These are phyloP conservation scores for Atrina japonica DNA, from an alignment of 2,888 invertebrate species.

Conservation along the genomic window DNA sequence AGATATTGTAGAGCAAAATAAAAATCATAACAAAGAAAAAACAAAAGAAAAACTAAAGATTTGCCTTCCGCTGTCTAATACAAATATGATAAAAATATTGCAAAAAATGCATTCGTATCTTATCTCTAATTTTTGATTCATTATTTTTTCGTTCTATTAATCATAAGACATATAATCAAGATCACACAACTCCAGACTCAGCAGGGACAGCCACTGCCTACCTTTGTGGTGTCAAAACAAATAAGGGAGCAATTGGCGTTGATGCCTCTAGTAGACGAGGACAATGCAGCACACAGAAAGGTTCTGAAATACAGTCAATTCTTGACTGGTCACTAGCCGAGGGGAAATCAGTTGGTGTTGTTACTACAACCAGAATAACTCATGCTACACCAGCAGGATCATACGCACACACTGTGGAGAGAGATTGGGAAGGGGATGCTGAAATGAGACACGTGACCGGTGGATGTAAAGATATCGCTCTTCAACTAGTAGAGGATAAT, in stretches of 20 bases:
- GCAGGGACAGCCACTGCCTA: constrained; percentile 93
- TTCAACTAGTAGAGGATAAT: constrained; percentile 66
- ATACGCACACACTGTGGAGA: constrained; percentile 61
- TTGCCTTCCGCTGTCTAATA: no score
- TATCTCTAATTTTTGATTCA: no score
- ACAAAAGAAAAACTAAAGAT: no score
- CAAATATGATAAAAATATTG: no score
- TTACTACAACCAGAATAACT: constrained; percentile 67
- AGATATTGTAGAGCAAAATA: no score
- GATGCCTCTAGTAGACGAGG: constrained; percentile 85
- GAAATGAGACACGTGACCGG: constrained; percentile 39
- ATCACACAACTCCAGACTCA: constrained; percentile 94
- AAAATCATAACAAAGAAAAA: no score
- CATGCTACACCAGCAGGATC: constrained; percentile 67
- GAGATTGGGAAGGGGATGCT: constrained; percentile 67
- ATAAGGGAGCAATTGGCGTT: constrained; percentile 89
- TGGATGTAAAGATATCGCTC: constrained; percentile 65
- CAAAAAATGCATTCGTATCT: no score
- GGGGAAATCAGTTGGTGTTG: constrained; percentile 67
- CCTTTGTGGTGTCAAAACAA: constrained; percentile 91
- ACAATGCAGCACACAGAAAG: constrained; percentile 41
- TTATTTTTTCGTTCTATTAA: no score
- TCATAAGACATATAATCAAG: constrained; percentile 80
- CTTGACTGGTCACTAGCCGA: constrained; percentile 60
- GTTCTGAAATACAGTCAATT: constrained; percentile 56